Base-by-base conservation (phyloP, 2,888 invertebrate species). In the Choreutis nemorana region DNA sequence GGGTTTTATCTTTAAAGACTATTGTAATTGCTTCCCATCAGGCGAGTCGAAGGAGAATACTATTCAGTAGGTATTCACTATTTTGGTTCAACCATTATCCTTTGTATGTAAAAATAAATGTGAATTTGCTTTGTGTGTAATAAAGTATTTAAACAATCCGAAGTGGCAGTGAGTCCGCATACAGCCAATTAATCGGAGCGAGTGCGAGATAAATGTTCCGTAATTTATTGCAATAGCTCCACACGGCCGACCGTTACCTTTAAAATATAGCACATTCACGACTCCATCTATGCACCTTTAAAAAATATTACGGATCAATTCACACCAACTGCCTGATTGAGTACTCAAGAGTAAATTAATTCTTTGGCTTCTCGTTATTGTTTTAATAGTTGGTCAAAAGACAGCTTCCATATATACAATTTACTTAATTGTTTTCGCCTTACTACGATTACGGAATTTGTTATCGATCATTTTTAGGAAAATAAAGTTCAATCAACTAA, bases 181-280 rank as follows among this genome's bases (percentile, higher is more conserved):
- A 45, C 44, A 50, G 45, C 58, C 62, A 65, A 68, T 71, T 68
- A 68, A 65, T 61, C 60, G 60, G 51, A 47, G 55, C 54, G 48
- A 33, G 47, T 48, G 49, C 41, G 59, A 59, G 60, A 67, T 68
- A 66, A 67, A 71, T 68, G 71, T 55, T 52, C 56, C 45, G 63
- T 63, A 61, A 71, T 71, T 65, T 65, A 66, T 68, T 61, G 60
- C 57, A 51, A 60, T 61, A 58, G 50, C 49, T 44, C 50, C 54
- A 45, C 59, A 53, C 57, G 53, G 54, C 62, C 58, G 54, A 48
- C 61, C 61, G 65, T 70, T 70, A 64, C 58, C 50, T 59, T 62
- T 64, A 62, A 71, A 68, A 65, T 65, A 67, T 65, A 54, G 62
- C 63, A 55, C 55, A 54, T 61, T 65, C 51, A 45, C 55, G 55